A percentile compares a stretch with the other conserved stretches of the same genome.
phyloP scores from a whole-genome alignment of 2,113 vertebrate species.

The Phylloscopus whistleri region DNA sequence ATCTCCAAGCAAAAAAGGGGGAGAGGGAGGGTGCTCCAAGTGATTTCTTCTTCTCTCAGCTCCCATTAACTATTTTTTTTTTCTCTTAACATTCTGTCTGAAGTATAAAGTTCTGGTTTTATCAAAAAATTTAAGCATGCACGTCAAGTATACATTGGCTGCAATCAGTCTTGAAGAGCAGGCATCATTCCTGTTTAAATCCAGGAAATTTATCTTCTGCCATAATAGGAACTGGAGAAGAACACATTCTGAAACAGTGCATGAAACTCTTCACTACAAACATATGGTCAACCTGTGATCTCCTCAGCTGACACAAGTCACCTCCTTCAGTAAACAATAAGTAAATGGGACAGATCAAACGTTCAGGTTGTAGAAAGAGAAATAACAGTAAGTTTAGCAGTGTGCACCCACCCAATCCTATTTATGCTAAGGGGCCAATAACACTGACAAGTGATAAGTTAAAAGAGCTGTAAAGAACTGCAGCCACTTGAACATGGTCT shows the following conservation, averaged over 20 bases:
- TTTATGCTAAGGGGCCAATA: background rate
- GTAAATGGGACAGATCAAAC: background rate
- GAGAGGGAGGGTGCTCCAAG: accelerated
- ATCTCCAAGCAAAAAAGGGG: background rate
- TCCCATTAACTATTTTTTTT: background rate
- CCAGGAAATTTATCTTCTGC: background rate
- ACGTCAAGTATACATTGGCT: accelerated
- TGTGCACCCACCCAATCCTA: background rate
- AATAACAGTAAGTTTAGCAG: background rate
- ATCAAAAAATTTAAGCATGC: background rate
- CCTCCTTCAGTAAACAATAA: background rate
- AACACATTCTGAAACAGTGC: background rate
- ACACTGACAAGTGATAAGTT: background rate
- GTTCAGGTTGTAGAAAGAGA: background rate
- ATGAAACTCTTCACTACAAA: background rate
- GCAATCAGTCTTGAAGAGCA: background rate
- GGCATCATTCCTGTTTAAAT: background rate
- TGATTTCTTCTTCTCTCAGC: background rate
- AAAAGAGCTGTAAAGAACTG: background rate
- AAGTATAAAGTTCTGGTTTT: background rate
- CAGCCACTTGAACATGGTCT: background rate
- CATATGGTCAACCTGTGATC: background rate
- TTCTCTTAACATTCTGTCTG: background rate
- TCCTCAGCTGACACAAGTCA: background rate
- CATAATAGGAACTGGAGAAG: background rate